Conservation (phyloP, 2,797 vertebrate species). For the Hypotaenidia okinawae region DNA sequence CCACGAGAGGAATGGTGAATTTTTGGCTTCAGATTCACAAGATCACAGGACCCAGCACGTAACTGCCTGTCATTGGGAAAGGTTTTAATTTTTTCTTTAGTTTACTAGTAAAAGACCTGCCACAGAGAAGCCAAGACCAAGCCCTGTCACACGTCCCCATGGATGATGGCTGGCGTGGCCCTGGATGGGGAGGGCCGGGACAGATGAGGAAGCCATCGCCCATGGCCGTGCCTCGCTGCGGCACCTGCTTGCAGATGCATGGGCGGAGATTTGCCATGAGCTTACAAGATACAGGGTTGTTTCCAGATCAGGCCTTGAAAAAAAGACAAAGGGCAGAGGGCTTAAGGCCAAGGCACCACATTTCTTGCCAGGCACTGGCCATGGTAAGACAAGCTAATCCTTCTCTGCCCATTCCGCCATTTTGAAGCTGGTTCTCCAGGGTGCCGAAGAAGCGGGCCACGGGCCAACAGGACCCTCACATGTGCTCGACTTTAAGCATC, state of each 20-base stretch:
- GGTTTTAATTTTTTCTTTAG: neutral
- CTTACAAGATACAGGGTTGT: neutral
- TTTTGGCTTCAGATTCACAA: neutral
- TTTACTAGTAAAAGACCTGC: neutral
- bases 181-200: neutral
- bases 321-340: neutral
- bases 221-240: neutral
- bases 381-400: neutral
- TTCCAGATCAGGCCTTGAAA: neutral
- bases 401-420: neutral
- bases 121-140: neutral
- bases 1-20: neutral
- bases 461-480: neutral
- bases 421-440: neutral
- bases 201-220: neutral
- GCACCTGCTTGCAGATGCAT: fast-evolving
- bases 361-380: neutral
- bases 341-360: neutral
- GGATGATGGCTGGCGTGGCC: fast-evolving
- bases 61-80: neutral
- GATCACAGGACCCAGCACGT: neutral
- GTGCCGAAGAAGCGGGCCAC: neutral
- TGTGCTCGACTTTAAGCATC: neutral
- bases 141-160: neutral
- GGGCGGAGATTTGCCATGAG: neutral